Evolutionary conservation across 2,113 vertebrate genomes (phyloP), one percentile per base, ranked within the genome.

Genomic region (Tetrao urogallus): DNA sequence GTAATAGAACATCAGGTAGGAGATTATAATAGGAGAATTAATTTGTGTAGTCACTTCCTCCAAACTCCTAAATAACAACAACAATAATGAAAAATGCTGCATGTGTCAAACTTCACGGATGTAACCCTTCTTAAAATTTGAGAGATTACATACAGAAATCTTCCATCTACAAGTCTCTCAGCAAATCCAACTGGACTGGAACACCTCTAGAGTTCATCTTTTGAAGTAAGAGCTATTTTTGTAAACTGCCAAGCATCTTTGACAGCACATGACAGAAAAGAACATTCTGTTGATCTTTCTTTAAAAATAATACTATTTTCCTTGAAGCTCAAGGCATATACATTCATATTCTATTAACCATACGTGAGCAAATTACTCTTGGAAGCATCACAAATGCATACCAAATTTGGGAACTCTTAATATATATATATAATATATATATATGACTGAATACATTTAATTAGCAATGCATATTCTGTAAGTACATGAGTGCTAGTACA

Each of bases 91-190:
- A 58, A 78, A 69, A 63, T 36, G 2, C 8, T 28, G 8, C 3
- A 22, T 0, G 0, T 8, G 5, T 45, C 34, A 58, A 4, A 64
- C 58, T 75, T 86, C 19, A 64, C 43, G 22, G 14, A 18, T 25
- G 69, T 20, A 24, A 79, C 0, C 21, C 1, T 60, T 6, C 6
- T 27, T 45, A 11, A 63, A 24, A 13, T 16, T 47, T 70, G 25
- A 75, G 48, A 71, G 8, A 22, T 69, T n/a, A 67, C 15, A n/a
- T 58, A 32, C 11, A 57, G 13, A 57, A 50, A 6, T 73, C 24
- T 77, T 64, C 15, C 8, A 13, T 42, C 13, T 32, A 19, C 47
- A 8, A 8, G 13, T 24, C 40, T 15, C 18, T 72, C 52, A 50
- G 47, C 4, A 38, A 21, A 63, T 42, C 67, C 1, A 1, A 52